These are phyloP conservation scores for Jacana jacana DNA, from an alignment of 2,113 vertebrate genomes.

Conservation along the genomic window DNA sequence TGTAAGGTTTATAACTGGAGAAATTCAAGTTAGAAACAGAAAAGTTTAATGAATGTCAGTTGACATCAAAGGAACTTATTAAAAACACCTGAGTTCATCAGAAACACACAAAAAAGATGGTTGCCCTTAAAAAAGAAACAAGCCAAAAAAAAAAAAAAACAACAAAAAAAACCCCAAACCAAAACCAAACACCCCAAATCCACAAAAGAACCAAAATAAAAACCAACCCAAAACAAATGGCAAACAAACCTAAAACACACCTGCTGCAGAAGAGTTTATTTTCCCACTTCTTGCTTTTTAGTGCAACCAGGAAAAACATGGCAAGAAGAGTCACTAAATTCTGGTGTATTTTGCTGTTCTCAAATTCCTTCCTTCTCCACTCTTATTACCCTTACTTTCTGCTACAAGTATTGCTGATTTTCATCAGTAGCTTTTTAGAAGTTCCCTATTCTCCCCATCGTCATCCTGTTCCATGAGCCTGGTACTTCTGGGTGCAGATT, in stretches of 20 bases:
- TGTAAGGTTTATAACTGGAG: not conserved
- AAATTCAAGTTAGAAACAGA: not conserved
- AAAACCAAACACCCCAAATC: not conserved
- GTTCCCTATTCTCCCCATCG: no score
- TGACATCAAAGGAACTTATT: not conserved
- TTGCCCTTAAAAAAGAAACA: not conserved
- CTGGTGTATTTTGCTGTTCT: not conserved
- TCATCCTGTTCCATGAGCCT: not conserved
- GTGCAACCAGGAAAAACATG: not conserved
- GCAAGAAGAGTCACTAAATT: not conserved
- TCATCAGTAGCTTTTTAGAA: not conserved
- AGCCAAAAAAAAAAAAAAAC: no score
- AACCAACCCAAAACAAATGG: no score
- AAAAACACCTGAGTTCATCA: not conserved
- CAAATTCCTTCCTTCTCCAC: not conserved
- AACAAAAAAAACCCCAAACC: no score
- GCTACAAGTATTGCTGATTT: not conserved
- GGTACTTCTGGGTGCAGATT: not conserved
- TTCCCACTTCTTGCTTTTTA: not conserved
- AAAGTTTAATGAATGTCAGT: not conserved
- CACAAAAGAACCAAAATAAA: not conserved
- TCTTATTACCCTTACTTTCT: not conserved
- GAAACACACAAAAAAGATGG: not conserved
- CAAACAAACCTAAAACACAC: not conserved
- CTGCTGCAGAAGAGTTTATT: not conserved